Conservation (phyloP, 1,140 invertebrate species). For the Psilanteris sp. region DNA sequence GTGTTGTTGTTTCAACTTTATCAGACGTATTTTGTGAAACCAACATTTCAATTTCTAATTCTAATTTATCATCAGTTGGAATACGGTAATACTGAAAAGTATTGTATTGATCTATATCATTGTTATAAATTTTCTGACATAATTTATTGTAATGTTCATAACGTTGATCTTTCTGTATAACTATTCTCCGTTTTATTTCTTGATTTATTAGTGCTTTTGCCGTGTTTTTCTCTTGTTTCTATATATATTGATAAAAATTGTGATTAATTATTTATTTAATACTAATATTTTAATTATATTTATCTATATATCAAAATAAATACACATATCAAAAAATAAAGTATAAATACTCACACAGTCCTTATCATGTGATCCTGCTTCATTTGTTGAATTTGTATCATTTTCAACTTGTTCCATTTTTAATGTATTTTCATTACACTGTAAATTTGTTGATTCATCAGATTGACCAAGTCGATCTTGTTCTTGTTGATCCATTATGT, state of each 20-base stretch:
- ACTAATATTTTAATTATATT: too few species aligned
- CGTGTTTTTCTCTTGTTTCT: neutral
- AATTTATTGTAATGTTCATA: slow-evolving; percentile 28
- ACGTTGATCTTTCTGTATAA: neutral
- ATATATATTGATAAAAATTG: neutral
- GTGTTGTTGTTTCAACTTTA: neutral
- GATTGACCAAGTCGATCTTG: neutral
- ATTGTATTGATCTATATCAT: slow-evolving; percentile 73
- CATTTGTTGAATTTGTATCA: neutral
- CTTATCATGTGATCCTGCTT: neutral
- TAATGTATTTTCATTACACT: neutral
- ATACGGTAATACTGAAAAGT: slow-evolving; percentile 80
- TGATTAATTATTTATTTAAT: too few species aligned
- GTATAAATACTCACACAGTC: slow-evolving; percentile 8
- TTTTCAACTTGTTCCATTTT: neutral
- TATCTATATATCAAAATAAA: too few species aligned
- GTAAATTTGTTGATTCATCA: neutral
- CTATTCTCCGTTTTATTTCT: too few species aligned
- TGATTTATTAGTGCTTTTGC: too few species aligned
- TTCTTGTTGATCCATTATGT: too few species aligned
- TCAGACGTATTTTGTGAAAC: slow-evolving; percentile 7
- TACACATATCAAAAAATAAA: too few species aligned
- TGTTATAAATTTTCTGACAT: slow-evolving; percentile 37
- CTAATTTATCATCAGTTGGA: slow-evolving; percentile 73
- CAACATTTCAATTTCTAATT: slow-evolving; percentile 69